Conservation (phyloP, 2,888 invertebrate species). For the Lasioglossum zephyrum region DNA sequence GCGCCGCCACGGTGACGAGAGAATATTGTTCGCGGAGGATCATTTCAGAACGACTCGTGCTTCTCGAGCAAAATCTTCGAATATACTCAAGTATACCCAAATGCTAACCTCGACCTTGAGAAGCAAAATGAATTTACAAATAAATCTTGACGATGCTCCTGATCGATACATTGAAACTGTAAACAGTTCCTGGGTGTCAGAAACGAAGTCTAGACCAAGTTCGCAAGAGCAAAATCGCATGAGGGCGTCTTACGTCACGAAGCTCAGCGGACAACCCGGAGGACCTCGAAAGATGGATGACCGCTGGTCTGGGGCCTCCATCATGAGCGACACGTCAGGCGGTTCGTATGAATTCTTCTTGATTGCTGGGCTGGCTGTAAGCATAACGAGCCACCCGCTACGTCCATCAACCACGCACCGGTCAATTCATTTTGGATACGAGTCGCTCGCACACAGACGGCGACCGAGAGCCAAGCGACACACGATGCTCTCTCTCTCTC, state of each 20-base stretch:
- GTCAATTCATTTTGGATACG: constrained; percentile 78
- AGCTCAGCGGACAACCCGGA: constrained; percentile 74
- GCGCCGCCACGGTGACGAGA: neutral
- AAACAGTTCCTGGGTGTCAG: neutral
- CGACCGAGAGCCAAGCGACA: neutral
- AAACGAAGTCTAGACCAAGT: neutral
- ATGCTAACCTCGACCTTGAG: neutral
- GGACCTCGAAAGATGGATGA: constrained; percentile 80
- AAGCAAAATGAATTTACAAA: neutral
- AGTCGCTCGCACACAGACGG: constrained; percentile 1
- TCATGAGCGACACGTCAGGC: constrained; percentile 83
- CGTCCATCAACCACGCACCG: constrained; percentile 81
- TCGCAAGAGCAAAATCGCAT: neutral
- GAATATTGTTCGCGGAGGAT: neutral
- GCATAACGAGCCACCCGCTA: constrained; percentile 83
- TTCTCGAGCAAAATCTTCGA: neutral
- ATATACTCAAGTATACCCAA: neutral
- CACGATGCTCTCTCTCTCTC: neutral
- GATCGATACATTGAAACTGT: neutral
- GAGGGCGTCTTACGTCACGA: constrained; percentile 62
- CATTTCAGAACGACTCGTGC: neutral
- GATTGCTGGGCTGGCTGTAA: constrained; percentile 79
- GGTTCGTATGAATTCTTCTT: constrained; percentile 80
- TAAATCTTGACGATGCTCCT: neutral
- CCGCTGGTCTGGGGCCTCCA: constrained; percentile 78